Evolutionary conservation across 2,113 vertebrate genomes (phyloP).

Genomic region (Pedetes capensis): DNA sequence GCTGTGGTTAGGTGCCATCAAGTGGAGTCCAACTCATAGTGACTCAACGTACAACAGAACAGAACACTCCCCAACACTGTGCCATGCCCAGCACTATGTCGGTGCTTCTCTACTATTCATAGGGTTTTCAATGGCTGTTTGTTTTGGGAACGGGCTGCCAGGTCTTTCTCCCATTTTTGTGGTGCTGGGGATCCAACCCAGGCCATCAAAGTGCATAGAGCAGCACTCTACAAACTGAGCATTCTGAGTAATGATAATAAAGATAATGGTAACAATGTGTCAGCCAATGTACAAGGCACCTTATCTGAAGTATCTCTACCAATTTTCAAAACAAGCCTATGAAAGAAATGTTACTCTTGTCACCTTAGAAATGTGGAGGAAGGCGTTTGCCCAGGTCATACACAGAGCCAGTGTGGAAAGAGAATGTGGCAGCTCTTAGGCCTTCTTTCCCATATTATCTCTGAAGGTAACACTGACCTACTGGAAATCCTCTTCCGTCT

Average conservation of each 20-base stretch:
- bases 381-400: background rate
- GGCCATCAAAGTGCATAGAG: too few relatives aligned
- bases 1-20: too few relatives aligned
- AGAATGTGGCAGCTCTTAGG: background rate
- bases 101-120: too few relatives aligned
- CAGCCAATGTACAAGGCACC: background rate
- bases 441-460: background rate
- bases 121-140: too few relatives aligned
- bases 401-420: background rate
- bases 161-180: too few relatives aligned
- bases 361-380: background rate
- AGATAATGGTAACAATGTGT: background rate
- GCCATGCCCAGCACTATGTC: too few relatives aligned
- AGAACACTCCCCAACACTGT: too few relatives aligned
- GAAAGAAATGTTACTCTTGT: background rate
- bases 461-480: background rate
- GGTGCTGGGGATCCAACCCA: too few relatives aligned
- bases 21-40: too few relatives aligned
- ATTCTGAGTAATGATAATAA: background rate
- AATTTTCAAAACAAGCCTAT: background rate
- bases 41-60: too few relatives aligned
- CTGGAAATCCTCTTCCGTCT: background rate
- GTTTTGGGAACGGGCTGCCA: too few relatives aligned
- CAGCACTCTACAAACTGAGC: too few relatives aligned
- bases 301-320: background rate